These are phyloP conservation scores for Phocides pigmalion DNA, from an alignment of 1,140 invertebrate species.

Conservation along the genomic window DNA sequence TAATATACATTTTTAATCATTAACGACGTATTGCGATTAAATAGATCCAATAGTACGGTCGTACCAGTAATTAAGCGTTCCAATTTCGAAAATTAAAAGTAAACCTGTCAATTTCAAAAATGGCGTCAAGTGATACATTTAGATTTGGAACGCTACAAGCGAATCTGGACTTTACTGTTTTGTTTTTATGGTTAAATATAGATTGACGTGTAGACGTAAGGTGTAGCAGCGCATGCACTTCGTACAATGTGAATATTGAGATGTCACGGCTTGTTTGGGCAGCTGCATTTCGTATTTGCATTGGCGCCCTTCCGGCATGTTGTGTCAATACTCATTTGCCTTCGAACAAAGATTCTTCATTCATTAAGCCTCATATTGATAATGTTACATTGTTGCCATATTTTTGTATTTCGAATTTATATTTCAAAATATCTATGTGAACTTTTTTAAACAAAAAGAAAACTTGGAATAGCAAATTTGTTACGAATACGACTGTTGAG, in stretches of 20 bases:
- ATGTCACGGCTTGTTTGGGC: constrained; percentile 45
- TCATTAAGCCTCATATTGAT: constrained; percentile 32
- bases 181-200: neutral
- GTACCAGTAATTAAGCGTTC: constrained; percentile 28
- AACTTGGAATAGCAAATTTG: too few relatives aligned
- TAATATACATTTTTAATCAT: too few relatives aligned
- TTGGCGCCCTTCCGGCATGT: constrained; percentile 45
- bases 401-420: constrained; percentile 5
- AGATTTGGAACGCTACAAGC: neutral
- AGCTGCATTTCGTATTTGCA: constrained; percentile 47
- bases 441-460: too few relatives aligned
- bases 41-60: constrained; percentile 5
- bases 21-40: neutral
- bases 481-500: too few relatives aligned
- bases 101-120: constrained; percentile 26
- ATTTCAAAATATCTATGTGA: too few relatives aligned
- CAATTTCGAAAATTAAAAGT: constrained; percentile 30
- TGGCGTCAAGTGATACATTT: constrained; percentile 18
- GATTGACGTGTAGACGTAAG: neutral
- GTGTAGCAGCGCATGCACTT: constrained; percentile 25
- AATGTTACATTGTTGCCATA: constrained; percentile 7
- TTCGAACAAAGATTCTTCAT: constrained; percentile 37
- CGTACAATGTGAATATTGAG: constrained; percentile 41
- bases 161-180: neutral
- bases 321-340: constrained; percentile 43